Base-by-base conservation (phyloP, 2,797 vertebrate species). In the Clarias pachynema region DNA sequence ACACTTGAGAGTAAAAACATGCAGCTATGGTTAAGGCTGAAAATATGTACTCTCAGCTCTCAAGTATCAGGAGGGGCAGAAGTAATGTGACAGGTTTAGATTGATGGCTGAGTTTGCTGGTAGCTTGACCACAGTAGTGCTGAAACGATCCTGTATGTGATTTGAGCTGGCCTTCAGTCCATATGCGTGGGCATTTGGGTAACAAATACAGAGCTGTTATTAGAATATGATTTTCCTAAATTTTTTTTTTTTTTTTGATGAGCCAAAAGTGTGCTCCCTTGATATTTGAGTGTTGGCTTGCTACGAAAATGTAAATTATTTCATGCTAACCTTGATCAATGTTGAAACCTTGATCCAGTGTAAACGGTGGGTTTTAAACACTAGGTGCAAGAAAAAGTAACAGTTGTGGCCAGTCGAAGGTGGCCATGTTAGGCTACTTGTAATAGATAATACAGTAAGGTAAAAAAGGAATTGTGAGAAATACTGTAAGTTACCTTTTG, bases 121-220 rank as follows among this genome's bases (percentile, higher is more conserved):
- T 87, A 80, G 84, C 73, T 80, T 86, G 86, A 92, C 89, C 66
- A 59, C 90, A 84, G 86, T 66, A 62, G 81, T 84, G 87, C 37
- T 80, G 79, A 77, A 91, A 88, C 87, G 88, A 85, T 91, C 91
- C 92, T 94, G 87, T 75, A 85, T 89, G 86, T 77, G 89, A 87
- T 84, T 69, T 81, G 74, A 84, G 66, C 78, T 81, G 69, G 79
- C 81, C 79, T 75, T 15, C 74, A 72, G 62, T 86, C 84, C 82
- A 73, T 37, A 40, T 84, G 77, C 59, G 57, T 73, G 75, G 81
- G 85, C 78, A 69, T 86, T 72, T 87, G 87, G 59, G 79, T 84
- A 81, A 82, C 81, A 88, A 89, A 88, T 85, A 79, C 86, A 88
- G 53, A 72, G 40, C 77, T 84, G 83, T 79, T 88, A 69, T 88